These are phyloP conservation scores for Mesorhabditis spiculigera DNA, from an alignment of 2,888 invertebrate genomes.

Conservation along the genomic window DNA sequence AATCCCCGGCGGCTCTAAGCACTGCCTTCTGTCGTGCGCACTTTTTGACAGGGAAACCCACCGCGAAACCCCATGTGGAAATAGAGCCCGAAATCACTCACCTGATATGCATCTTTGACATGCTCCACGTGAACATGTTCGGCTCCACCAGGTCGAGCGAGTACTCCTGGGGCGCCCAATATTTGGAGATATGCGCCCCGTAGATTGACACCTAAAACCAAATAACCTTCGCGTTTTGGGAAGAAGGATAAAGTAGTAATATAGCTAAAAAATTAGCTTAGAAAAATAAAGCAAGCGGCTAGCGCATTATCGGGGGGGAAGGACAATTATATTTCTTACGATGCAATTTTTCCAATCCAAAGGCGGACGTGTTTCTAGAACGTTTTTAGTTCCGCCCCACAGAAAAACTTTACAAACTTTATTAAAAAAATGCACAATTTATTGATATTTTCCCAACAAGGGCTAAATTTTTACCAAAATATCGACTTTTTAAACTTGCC, in stretches of 20 bases:
- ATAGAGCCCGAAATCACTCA: constrained; percentile 11
- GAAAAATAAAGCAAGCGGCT: too few relatives aligned
- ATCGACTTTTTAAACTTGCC: too few relatives aligned
- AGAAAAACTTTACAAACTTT: too few relatives aligned
- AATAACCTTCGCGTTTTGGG: background rate
- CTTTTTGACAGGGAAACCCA: background rate
- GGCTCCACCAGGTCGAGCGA: constrained; percentile 51
- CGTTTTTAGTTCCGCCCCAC: too few relatives aligned
- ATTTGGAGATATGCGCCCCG: constrained; percentile 53
- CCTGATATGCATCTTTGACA: constrained; percentile 58
- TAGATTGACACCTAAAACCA: constrained; percentile 47
- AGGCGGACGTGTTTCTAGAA: too few relatives aligned
- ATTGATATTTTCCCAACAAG: too few relatives aligned
- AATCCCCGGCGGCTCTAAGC: constrained; percentile 53
- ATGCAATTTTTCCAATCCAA: too few relatives aligned
- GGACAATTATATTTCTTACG: background rate
- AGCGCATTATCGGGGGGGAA: background rate
- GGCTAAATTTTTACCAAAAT: too few relatives aligned
- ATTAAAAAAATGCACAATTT: too few relatives aligned
- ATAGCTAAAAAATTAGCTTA: too few relatives aligned
- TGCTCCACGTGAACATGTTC: constrained; percentile 54
- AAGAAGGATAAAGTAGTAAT: too few relatives aligned
- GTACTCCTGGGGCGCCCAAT: constrained; percentile 57
- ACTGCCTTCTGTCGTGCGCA: background rate
- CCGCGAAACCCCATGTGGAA: background rate